Percentiles rank a stretch among this genome's conserved stretches.
These are phyloP conservation scores for Acromyrmex charruanus DNA, from an alignment of 1,140 invertebrate species.

Conservation along the genomic window DNA sequence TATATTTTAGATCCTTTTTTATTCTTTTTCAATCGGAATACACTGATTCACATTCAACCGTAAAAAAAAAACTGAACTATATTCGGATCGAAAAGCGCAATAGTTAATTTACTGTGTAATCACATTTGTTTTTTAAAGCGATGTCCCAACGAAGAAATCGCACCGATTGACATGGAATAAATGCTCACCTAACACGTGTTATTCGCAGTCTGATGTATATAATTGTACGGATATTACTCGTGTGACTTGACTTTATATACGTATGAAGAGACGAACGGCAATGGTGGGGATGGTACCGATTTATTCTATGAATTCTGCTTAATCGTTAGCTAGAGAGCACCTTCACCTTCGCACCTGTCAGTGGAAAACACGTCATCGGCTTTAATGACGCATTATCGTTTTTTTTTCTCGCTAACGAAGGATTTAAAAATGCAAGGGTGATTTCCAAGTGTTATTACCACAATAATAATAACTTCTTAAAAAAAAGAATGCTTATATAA, in stretches of 20 bases:
- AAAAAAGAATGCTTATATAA: not conserved
- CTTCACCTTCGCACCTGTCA: conserved; percentile 58
- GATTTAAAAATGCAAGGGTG: not conserved
- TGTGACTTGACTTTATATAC: conserved; percentile 62
- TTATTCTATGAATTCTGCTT: conserved; percentile 36
- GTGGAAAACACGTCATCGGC: conserved; percentile 21
- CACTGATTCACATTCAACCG: not conserved
- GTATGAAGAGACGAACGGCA: not conserved
- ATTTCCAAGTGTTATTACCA: not conserved
- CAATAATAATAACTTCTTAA: not conserved
- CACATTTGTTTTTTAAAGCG: not conserved
- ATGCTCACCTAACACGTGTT: conserved; percentile 61
- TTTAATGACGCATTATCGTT: conserved; percentile 20
- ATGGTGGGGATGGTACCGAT: conserved; percentile 51
- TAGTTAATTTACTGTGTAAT: not conserved
- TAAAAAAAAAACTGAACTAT: no score
- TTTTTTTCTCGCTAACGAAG: not conserved
- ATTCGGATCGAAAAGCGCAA: not conserved
- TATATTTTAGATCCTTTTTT: not conserved
- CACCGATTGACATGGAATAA: not conserved
- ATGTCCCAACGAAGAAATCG: no score
- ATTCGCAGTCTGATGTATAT: conserved; percentile 41
- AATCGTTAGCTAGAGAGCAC: not conserved
- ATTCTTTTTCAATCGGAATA: not conserved
- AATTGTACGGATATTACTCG: conserved; percentile 30